These are phyloP conservation scores for Incurvaria masculella DNA, from an alignment of 2,888 invertebrate species.

Conservation along the genomic window DNA sequence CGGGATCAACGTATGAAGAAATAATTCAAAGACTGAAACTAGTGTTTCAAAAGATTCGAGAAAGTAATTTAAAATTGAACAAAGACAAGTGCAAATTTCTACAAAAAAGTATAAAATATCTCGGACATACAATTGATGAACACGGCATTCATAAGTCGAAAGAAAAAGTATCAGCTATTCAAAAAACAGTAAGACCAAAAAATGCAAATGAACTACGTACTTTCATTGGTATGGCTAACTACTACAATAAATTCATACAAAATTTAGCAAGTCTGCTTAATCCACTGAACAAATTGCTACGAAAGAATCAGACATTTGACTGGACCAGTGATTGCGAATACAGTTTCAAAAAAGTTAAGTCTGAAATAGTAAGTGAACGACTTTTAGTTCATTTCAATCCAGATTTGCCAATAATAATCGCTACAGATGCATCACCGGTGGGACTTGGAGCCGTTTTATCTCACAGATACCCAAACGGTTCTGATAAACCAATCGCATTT, in stretches of 20 bases:
- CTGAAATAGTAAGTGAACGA: constrained; percentile 10
- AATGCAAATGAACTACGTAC: constrained; percentile 12
- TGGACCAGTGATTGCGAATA: constrained; percentile 9
- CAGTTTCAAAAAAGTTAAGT: constrained; percentile 14
- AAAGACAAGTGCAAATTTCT: constrained; percentile 16
- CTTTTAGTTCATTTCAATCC: constrained; percentile 10
- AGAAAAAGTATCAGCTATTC: constrained; percentile 13
- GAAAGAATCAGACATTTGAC: not conserved
- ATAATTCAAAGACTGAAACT: constrained; percentile 3
- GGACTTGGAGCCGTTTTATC: constrained; percentile 14
- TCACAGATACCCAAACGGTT: constrained; percentile 18
- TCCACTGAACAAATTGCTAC: not conserved
- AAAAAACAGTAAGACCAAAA: constrained; percentile 7
- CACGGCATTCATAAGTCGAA: constrained; percentile 8
- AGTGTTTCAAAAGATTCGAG: not conserved
- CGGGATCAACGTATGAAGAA: constrained; percentile 14
- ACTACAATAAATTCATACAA: constrained; percentile 12
- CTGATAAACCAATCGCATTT: constrained; percentile 23
- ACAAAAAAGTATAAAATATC: constrained; percentile 11
- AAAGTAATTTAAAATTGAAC: constrained; percentile 13
- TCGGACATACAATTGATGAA: constrained; percentile 13
- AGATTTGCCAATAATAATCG: constrained; percentile 9
- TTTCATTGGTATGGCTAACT: constrained; percentile 14
- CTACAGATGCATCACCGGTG: constrained; percentile 11
- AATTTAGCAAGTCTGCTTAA: constrained; percentile 4